phyloP scores from a whole-genome alignment of 2,888 invertebrate species.

The Hetaerina titia region DNA sequence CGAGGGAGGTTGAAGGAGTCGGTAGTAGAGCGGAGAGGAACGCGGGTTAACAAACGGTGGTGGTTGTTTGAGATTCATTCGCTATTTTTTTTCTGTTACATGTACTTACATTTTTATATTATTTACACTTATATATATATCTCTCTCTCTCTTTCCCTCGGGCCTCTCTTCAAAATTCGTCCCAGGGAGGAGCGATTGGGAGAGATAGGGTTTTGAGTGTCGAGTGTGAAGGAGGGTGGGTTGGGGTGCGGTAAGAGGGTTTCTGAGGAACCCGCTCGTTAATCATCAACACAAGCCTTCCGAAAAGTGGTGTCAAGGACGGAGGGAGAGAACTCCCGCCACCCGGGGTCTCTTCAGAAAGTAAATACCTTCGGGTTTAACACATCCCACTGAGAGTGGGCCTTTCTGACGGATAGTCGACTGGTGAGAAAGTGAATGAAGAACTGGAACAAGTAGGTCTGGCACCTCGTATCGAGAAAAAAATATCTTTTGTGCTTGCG shows the following conservation, averaged over 20 bases:
- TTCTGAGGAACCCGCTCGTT: background rate
- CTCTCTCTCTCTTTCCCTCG: background rate
- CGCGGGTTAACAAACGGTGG: background rate
- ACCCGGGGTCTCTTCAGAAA: background rate
- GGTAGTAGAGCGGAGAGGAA: background rate
- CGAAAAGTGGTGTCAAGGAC: background rate
- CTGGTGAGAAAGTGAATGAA: too few relatives aligned
- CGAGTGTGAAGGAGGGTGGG: background rate
- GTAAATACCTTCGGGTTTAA: background rate
- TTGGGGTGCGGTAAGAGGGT: conserved; percentile 24
- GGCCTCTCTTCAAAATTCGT: background rate
- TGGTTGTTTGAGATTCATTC: too few relatives aligned
- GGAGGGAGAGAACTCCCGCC: background rate
- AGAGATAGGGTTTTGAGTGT: background rate
- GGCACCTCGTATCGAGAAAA: too few relatives aligned
- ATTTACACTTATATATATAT: background rate
- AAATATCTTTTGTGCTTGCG: too few relatives aligned
- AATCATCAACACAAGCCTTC: background rate
- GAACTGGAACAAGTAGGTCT: too few relatives aligned
- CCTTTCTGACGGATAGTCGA: too few relatives aligned
- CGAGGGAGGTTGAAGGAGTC: background rate
- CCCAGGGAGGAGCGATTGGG: background rate
- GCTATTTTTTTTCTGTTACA: background rate
- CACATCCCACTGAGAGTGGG: too few relatives aligned
- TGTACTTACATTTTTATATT: background rate